Conservation (phyloP, 23 tunicate genomes). For the Aplidium turbinatum region DNA sequence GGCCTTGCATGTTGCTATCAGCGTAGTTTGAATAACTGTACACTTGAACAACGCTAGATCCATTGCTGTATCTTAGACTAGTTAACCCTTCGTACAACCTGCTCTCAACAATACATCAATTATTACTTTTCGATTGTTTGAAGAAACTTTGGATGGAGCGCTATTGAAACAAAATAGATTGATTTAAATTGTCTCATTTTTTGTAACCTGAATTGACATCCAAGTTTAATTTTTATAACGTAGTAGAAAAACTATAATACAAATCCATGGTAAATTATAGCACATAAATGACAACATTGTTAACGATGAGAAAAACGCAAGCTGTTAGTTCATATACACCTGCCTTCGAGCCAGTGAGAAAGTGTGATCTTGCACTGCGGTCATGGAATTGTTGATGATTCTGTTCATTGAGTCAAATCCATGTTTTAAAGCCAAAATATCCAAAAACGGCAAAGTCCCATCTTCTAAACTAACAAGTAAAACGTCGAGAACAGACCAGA, state of each 20-base stretch:
- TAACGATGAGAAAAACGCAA: not conserved
- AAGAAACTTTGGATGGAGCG: too few species aligned
- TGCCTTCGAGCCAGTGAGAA: conserved; percentile 44
- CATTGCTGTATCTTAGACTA: conserved; percentile 47
- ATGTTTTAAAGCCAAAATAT: conserved; percentile 66
- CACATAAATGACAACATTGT: not conserved
- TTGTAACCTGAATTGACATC: too few species aligned
- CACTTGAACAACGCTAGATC: conserved; percentile 49
- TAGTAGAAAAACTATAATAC: not conserved
- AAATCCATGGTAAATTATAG: not conserved
- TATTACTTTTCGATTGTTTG: too few species aligned
- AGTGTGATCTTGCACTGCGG: conserved; percentile 47
- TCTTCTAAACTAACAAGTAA: conserved; percentile 59
- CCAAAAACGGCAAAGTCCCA: conserved; percentile 62
- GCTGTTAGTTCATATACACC: not conserved
- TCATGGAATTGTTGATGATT: conserved; percentile 33
- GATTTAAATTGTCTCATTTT: too few species aligned
- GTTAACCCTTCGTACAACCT: conserved; percentile 50
- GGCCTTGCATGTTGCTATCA: conserved; percentile 53
- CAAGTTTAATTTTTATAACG: not conserved
- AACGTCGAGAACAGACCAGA: not conserved
- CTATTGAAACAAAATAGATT: too few species aligned
- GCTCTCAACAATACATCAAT: too few species aligned
- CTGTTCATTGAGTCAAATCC: conserved; percentile 57
- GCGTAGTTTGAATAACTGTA: conserved; percentile 33